These are phyloP conservation scores for Orchestes rusci DNA, from an alignment of 2,888 invertebrate genomes.

Conservation along the genomic window DNA sequence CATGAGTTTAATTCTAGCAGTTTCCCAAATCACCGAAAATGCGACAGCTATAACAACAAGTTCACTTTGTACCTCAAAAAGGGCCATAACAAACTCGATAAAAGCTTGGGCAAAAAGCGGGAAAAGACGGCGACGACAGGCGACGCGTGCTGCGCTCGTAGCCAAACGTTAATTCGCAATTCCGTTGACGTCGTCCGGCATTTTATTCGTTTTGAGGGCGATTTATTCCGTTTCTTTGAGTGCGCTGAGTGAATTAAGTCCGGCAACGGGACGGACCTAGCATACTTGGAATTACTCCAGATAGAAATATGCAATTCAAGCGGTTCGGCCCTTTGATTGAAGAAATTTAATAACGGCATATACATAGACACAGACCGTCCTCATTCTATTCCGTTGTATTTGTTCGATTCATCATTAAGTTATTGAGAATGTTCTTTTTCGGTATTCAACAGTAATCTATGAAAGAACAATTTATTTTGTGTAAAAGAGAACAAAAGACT, in stretches of 20 bases:
- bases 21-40: no score
- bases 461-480: no score
- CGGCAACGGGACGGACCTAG: constrained; percentile 31
- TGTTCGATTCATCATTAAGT: no score
- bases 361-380: no score
- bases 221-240: constrained; percentile 24
- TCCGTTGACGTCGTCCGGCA: constrained; percentile 18
- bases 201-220: constrained; percentile 21
- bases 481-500: no score
- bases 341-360: constrained; percentile 27
- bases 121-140: not conserved
- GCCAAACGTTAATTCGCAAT: constrained; percentile 18
- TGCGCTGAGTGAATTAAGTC: constrained; percentile 21
- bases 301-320: constrained; percentile 38
- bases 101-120: constrained; percentile 10
- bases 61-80: not conserved
- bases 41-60: no score
- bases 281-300: constrained; percentile 35
- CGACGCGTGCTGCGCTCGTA: constrained; percentile 4
- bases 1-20: no score
- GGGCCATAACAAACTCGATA: no score
- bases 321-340: constrained; percentile 29
- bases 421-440: no score
- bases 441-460: no score
- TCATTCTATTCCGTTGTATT: no score